A percentile compares a stretch with the other conserved stretches of the same genome.
Evolutionary conservation across 2,888 invertebrate genomes (phyloP).

Genomic region (Entomobrya proxima): DNA sequence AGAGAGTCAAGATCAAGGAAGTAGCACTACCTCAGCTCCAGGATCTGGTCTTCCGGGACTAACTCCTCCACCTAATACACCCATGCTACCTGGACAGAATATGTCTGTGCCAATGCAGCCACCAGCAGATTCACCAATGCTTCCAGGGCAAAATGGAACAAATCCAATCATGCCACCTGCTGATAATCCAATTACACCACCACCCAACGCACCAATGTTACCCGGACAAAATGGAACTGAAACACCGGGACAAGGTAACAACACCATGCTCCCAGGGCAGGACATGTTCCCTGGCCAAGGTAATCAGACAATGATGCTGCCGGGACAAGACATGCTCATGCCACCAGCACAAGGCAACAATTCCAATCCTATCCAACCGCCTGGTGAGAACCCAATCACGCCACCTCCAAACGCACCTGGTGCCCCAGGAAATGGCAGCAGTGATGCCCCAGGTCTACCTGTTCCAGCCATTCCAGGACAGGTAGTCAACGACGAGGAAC

Average conservation of each 20-base stretch:
- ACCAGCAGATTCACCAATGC: not conserved
- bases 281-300: constrained; percentile 19
- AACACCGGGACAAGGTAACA: not conserved
- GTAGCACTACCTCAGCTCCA: not conserved
- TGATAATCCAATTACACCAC: constrained; percentile 7
- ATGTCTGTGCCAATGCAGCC: not conserved
- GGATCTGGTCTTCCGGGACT: not conserved
- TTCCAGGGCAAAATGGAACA: constrained; percentile 44
- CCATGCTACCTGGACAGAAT: constrained; percentile 41
- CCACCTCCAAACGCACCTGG: constrained; percentile 16
- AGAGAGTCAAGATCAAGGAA: not conserved
- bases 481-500: not conserved
- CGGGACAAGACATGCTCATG: constrained; percentile 39
- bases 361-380: not conserved
- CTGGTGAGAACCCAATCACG: constrained; percentile 22
- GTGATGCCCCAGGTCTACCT: constrained; percentile 13
- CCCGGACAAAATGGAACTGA: constrained; percentile 21
- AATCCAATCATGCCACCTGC: not conserved
- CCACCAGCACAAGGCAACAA: not conserved
- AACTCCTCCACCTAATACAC: not conserved
- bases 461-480: constrained; percentile 49
- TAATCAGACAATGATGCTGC: constrained; percentile 40
- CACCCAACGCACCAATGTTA: constrained; percentile 17
- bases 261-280: not conserved
- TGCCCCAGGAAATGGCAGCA: constrained; percentile 37